phyloP scores from a whole-genome alignment of 2,113 vertebrate species.

The Isurus oxyrinchus region DNA sequence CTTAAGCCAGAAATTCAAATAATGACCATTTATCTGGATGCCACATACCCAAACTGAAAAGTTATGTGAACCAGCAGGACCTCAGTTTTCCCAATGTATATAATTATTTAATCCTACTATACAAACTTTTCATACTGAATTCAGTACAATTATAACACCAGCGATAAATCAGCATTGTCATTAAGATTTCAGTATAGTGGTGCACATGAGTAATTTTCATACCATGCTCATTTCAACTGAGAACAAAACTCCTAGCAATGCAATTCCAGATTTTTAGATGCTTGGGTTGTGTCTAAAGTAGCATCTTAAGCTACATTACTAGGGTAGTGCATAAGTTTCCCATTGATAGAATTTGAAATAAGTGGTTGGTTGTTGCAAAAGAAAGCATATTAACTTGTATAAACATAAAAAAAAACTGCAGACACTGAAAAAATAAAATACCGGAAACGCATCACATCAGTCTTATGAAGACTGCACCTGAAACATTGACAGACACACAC shows the following conservation, averaged over 20 bases:
- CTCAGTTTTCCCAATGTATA: not conserved
- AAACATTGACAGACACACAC: not conserved
- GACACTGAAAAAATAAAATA: not conserved
- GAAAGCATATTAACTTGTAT: not conserved
- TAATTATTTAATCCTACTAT: not conserved
- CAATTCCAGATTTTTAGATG: not conserved
- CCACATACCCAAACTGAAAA: not conserved
- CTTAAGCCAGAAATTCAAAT: not conserved
- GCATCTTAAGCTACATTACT: not conserved
- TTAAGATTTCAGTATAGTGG: not conserved
- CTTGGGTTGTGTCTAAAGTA: not conserved
- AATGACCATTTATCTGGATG: not conserved
- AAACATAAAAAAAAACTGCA: not conserved
- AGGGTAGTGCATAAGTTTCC: not conserved
- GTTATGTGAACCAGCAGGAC: not conserved
- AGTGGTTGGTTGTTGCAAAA: not conserved
- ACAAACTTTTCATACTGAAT: not conserved
- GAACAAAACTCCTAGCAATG: not conserved
- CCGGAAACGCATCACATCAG: not conserved
- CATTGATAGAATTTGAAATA: not conserved
- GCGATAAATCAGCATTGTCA: not conserved
- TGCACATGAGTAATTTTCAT: not conserved
- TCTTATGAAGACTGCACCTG: not conserved
- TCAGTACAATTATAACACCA: not conserved
- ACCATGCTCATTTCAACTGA: not conserved